phyloP scores from a whole-genome alignment of 2,797 vertebrate species.

The Thamnophis elegans region DNA sequence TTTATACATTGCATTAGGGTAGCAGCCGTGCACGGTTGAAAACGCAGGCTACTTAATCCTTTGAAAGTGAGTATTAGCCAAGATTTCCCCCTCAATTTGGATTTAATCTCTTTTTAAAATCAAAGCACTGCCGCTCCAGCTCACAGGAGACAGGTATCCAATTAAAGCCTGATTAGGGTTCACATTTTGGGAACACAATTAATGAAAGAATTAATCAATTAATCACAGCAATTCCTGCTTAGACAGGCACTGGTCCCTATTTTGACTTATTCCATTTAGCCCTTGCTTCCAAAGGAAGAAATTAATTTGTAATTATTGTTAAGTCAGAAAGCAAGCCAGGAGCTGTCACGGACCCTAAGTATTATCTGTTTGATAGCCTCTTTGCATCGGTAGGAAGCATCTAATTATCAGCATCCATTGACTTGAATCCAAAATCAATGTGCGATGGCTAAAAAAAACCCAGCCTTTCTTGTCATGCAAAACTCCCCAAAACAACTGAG shows the following conservation, averaged over 20 bases:
- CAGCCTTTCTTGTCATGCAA: constrained; percentile 32
- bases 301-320: constrained; percentile 62
- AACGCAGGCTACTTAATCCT: background rate
- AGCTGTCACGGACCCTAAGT: constrained; percentile 61
- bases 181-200: background rate
- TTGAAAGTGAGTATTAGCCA: background rate
- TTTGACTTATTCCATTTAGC: constrained; percentile 57
- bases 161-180: constrained; percentile 3
- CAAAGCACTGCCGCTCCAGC: background rate
- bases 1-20: background rate
- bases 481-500: constrained; percentile 30
- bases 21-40: background rate
- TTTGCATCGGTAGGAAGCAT: constrained; percentile 64
- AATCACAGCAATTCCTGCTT: constrained; percentile 34
- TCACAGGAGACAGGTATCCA: constrained; percentile 18
- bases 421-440: constrained; percentile 56
- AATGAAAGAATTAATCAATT: constrained; percentile 20
- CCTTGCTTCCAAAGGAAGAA: constrained; percentile 50
- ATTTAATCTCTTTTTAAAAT: background rate
- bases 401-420: constrained; percentile 57
- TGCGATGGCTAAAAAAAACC: constrained; percentile 14
- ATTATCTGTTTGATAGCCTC: constrained; percentile 58
- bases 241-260: constrained; percentile 44
- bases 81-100: background rate
- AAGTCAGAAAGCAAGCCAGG: constrained; percentile 63